Evolutionary conservation across 1,140 invertebrate species (phyloP).

Genomic region (Chrysomallon squamiferum): DNA sequence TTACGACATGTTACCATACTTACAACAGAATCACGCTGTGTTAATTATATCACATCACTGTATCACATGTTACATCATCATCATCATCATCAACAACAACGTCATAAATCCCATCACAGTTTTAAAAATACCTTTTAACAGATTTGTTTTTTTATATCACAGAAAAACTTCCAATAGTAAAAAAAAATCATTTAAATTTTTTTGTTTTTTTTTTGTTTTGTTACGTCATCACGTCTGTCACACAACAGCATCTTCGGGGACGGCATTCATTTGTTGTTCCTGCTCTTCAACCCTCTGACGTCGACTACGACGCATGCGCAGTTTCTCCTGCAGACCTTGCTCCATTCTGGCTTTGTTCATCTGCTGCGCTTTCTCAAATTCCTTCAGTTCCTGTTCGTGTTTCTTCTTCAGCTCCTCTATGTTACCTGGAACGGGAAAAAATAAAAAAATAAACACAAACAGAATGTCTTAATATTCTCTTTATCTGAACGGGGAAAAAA

Average conservation of each 20-base stretch:
- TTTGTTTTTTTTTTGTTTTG: no score
- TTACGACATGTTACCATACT: no score
- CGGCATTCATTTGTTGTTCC: not conserved
- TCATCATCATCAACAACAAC: no score
- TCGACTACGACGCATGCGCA: constrained; percentile 30
- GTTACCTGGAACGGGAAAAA: constrained; percentile 43
- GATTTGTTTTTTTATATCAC: no score
- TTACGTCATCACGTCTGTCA: no score
- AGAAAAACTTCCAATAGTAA: no score
- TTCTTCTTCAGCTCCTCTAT: constrained; percentile 58
- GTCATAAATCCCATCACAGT: no score
- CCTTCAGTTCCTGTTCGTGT: constrained; percentile 55
- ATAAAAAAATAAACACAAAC: not conserved
- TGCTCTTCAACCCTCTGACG: constrained; percentile 8
- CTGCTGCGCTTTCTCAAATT: constrained; percentile 54
- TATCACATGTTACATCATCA: no score
- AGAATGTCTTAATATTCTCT: not conserved
- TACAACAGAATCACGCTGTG: no score
- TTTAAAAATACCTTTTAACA: no score
- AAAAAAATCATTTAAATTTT: no score
- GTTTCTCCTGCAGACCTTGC: constrained; percentile 60
- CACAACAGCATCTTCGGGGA: constrained; percentile 57
- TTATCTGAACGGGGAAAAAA: not conserved
- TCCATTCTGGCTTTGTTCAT: constrained; percentile 59
- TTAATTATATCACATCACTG: no score